Conservation (phyloP, 2,797 vertebrate genomes). For the Crypturellus tataupa region DNA sequence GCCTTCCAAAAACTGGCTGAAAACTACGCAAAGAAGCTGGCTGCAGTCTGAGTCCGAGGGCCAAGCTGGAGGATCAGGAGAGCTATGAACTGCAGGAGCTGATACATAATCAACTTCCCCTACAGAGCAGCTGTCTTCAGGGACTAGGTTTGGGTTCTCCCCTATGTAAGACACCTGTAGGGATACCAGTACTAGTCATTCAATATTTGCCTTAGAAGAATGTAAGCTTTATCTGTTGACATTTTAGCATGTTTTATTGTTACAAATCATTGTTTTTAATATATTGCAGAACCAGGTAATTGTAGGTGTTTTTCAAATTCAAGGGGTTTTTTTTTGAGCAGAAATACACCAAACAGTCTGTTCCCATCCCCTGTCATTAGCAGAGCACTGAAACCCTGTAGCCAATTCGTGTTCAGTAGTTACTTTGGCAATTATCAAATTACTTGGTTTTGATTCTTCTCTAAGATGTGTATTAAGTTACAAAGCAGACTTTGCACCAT, state of each 20-base stretch:
- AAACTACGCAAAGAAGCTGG: neutral
- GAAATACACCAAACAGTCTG: neutral
- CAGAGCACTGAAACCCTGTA: neutral
- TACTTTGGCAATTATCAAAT: neutral
- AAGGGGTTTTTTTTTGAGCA: neutral
- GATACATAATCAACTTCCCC: no score
- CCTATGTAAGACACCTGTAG: neutral
- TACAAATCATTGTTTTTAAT: neutral
- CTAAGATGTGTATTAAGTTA: neutral
- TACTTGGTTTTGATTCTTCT: neutral
- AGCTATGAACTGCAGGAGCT: neutral
- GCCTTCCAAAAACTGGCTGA: conserved; percentile 33
- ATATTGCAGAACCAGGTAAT: neutral
- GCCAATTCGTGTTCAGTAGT: neutral
- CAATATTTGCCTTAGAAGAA: neutral
- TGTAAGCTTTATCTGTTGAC: neutral
- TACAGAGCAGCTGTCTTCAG: neutral
- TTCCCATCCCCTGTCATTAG: no score
- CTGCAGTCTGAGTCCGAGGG: neutral
- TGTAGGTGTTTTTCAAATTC: neutral
- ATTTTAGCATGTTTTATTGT: neutral
- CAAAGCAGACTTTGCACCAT: neutral
- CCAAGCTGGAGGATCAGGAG: neutral
- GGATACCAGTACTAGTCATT: neutral
- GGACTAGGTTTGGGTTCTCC: neutral